Conservation (phyloP, 2,797 vertebrate species). For the Pristis pectinata region DNA sequence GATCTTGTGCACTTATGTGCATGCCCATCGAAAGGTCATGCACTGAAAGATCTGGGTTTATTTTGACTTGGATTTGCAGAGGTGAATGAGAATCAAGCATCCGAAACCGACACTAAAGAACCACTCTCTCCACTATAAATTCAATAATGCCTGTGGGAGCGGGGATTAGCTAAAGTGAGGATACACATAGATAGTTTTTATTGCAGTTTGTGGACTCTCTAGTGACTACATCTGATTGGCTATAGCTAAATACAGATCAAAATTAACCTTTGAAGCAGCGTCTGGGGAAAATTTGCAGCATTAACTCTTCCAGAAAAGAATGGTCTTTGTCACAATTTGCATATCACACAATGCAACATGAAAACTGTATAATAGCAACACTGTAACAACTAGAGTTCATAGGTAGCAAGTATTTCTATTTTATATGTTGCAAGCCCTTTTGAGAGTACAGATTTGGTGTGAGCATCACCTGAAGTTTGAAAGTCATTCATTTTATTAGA, state of each 20-base stretch:
- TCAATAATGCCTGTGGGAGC: constrained; percentile 74
- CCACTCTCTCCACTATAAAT: constrained; percentile 63
- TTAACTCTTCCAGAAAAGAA: constrained; percentile 28
- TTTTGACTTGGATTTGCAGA: constrained; percentile 72
- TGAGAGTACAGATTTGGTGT: neutral
- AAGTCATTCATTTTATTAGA: neutral
- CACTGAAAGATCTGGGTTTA: constrained; percentile 72
- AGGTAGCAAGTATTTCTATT: constrained; percentile 7
- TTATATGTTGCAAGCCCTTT: neutral
- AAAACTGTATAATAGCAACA: neutral
- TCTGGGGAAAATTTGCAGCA: constrained; percentile 3
- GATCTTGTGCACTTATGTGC: constrained; percentile 67
- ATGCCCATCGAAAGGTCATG: constrained; percentile 72
- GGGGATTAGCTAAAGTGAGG: constrained; percentile 71
- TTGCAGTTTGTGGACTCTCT: constrained; percentile 66
- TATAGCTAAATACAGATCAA: constrained; percentile 64
- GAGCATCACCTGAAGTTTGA: neutral
- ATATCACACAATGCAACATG: neutral
- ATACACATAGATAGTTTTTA: constrained; percentile 54
- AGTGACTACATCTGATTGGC: constrained; percentile 56
- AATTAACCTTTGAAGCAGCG: constrained; percentile 47
- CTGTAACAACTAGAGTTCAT: neutral
- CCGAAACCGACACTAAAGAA: constrained; percentile 61
- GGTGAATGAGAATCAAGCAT: constrained; percentile 75
- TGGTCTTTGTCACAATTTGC: neutral